phyloP scores from a whole-genome alignment of 1,140 invertebrate genomes.

The Drosophila fuyamai region DNA sequence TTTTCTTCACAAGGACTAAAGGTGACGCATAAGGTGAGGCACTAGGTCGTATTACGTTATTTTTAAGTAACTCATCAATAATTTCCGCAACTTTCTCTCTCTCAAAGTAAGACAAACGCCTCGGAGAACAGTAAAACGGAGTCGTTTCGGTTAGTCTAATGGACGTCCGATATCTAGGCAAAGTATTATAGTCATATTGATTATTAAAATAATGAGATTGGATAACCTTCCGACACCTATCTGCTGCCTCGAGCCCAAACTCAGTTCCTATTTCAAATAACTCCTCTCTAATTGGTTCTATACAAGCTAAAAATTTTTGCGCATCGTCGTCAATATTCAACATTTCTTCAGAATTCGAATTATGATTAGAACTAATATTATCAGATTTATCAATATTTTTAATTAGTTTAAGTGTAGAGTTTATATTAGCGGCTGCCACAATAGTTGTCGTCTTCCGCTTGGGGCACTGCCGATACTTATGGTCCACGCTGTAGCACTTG shows the following conservation, averaged over 20 bases:
- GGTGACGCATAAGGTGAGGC: constrained; percentile 1
- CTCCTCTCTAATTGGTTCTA: no score
- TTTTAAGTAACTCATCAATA: neutral
- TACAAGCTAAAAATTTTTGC: no score
- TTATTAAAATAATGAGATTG: neutral
- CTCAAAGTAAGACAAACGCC: neutral
- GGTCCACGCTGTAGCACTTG: constrained; percentile 1
- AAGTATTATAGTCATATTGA: neutral
- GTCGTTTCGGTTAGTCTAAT: neutral
- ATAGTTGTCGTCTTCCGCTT: neutral
- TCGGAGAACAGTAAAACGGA: no score
- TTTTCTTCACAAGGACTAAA: neutral
- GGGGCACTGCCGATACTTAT: neutral
- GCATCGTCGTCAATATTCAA: no score
- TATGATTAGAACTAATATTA: no score
- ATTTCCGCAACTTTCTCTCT: neutral
- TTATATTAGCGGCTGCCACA: no score
- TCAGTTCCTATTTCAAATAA: no score
- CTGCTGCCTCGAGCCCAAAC: no score
- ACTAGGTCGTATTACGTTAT: neutral
- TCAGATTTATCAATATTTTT: no score
- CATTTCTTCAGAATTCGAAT: no score
- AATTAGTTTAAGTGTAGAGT: no score
- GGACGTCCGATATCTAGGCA: constrained; percentile 4
- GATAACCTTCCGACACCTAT: neutral